Evolutionary conservation across 2,888 invertebrate species (phyloP).

Genomic region (Drosophila subsilvestris): DNA sequence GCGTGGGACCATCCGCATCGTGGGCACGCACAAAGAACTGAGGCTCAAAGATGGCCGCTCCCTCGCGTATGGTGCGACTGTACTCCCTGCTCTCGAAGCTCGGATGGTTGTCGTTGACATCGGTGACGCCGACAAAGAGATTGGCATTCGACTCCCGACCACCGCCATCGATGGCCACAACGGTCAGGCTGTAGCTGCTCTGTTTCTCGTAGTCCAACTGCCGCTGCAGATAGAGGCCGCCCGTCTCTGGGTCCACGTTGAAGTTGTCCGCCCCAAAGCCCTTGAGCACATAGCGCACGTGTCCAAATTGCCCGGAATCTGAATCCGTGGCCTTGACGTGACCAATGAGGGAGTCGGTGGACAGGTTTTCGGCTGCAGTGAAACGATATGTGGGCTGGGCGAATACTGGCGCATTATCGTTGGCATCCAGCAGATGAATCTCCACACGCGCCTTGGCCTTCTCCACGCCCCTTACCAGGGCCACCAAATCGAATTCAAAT

Average conservation of each 20-base stretch:
- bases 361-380: conserved; percentile 88
- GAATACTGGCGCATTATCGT: conserved; percentile 91
- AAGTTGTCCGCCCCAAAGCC: conserved; percentile 93
- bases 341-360: conserved; percentile 87
- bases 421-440: conserved; percentile 89
- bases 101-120: conserved; percentile 92
- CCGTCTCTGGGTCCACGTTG: conserved; percentile 87
- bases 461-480: conserved; percentile 86
- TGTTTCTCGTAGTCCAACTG: conserved; percentile 91
- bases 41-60: conserved; percentile 90
- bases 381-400: conserved; percentile 87
- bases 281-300: conserved; percentile 89
- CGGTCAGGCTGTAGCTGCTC: conserved; percentile 91
- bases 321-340: conserved; percentile 88
- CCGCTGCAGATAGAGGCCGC: conserved; percentile 88
- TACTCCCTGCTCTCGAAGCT: conserved; percentile 89
- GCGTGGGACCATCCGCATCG: conserved; percentile 90
- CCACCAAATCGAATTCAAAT: conserved; percentile 89
- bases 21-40: conserved; percentile 91
- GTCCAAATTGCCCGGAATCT: conserved; percentile 90
- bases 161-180: conserved; percentile 93
- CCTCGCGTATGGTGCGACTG: conserved; percentile 90
- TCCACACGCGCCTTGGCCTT: conserved; percentile 87
- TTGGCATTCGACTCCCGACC: conserved; percentile 89
- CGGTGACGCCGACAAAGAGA: conserved; percentile 89